Evolutionary conservation across 2,113 vertebrate genomes (phyloP).

Genomic region (Sporophila hypoxantha): DNA sequence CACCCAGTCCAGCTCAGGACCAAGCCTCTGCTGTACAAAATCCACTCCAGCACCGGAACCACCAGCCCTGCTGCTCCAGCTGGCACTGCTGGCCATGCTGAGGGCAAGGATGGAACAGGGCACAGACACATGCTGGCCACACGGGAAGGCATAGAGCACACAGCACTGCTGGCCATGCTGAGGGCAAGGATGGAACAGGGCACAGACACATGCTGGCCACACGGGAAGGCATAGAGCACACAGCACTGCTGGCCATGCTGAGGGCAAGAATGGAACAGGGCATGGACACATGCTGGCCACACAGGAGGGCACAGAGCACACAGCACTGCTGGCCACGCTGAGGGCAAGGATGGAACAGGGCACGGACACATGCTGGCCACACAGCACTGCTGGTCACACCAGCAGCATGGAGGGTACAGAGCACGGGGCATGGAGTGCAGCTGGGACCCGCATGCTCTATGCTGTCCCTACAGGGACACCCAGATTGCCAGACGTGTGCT

Average conservation of each 20-base stretch:
- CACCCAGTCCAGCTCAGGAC: background rate
- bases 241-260: too few species aligned
- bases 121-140: background rate
- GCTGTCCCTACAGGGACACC: fast-evolving
- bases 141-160: background rate
- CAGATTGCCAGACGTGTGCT: fast-evolving
- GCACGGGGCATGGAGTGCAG: fast-evolving
- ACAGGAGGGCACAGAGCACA: background rate
- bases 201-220: background rate
- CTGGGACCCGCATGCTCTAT: fast-evolving
- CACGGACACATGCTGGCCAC: too few species aligned
- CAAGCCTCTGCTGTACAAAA: background rate
- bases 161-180: too few species aligned
- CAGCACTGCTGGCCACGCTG: background rate
- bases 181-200: fast-evolving
- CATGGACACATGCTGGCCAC: fast-evolving
- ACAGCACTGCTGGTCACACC: background rate
- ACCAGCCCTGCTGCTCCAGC: background rate
- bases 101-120: fast-evolving
- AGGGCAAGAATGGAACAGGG: fast-evolving
- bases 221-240: background rate
- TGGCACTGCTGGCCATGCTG: background rate
- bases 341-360: too few species aligned
- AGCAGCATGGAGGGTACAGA: background rate
- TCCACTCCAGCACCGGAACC: fast-evolving